phyloP scores from a whole-genome alignment of 2,113 vertebrate genomes.

The Oncorhynchus kisutch region DNA sequence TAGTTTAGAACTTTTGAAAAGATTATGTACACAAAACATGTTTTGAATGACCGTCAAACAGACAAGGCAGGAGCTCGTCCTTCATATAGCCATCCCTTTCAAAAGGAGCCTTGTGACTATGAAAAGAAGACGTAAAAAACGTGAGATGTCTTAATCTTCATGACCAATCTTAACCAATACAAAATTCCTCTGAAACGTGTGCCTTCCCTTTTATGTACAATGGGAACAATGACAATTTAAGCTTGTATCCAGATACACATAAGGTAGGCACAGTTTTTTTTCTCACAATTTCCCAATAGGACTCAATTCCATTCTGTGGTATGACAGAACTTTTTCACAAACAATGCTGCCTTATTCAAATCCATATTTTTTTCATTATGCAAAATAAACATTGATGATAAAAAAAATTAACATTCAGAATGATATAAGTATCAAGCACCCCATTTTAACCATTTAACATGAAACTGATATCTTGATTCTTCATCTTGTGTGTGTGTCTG shows the following conservation, averaged over 20 bases:
- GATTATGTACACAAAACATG: slow-evolving; percentile 76
- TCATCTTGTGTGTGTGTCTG: slow-evolving; percentile 51
- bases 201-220: slow-evolving; percentile 33
- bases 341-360: slow-evolving; percentile 9
- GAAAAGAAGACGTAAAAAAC: slow-evolving; percentile 30
- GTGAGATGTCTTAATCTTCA: background rate
- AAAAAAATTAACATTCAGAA: slow-evolving; percentile 47
- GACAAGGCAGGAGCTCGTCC: slow-evolving; percentile 42
- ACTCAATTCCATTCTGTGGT: slow-evolving; percentile 36
- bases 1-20: slow-evolving; percentile 58
- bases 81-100: slow-evolving; percentile 44
- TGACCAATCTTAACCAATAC: slow-evolving; percentile 32
- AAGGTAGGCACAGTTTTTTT: slow-evolving; percentile 33
- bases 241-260: slow-evolving; percentile 26
- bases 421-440: slow-evolving; percentile 69
- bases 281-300: slow-evolving; percentile 25
- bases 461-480: slow-evolving; percentile 56
- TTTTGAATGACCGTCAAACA: slow-evolving; percentile 45
- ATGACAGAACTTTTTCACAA: slow-evolving; percentile 32
- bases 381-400: slow-evolving; percentile 39
- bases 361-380: slow-evolving; percentile 30
- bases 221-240: slow-evolving; percentile 43
- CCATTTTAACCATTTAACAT: slow-evolving; percentile 61
- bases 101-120: slow-evolving; percentile 43
- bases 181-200: slow-evolving; percentile 30